These are phyloP conservation scores for Dicaeum eximium DNA, from an alignment of 2,113 vertebrate species.

Conservation along the genomic window DNA sequence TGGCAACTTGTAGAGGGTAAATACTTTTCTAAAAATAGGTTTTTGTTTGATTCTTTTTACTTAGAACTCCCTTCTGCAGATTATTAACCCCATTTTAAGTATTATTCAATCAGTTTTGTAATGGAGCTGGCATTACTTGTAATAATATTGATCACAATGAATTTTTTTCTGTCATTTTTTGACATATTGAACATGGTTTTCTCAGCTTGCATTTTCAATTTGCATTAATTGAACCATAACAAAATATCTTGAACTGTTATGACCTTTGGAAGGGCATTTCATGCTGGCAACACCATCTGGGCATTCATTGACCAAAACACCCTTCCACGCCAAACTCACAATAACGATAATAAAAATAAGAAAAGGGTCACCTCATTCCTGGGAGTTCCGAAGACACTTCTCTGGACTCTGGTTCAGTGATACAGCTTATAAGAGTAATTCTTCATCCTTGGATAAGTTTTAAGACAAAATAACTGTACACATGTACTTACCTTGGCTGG, in stretches of 20 bases:
- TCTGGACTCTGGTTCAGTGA: not conserved
- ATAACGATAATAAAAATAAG: not conserved
- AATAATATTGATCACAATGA: not conserved
- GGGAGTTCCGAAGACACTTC: not conserved
- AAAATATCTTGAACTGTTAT: not conserved
- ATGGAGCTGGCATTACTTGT: not conserved
- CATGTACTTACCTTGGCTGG: not conserved
- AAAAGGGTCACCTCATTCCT: not conserved
- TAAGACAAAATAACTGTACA: not conserved
- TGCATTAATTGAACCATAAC: not conserved
- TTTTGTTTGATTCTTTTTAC: not conserved
- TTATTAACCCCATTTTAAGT: not conserved
- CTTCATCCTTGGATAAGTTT: not conserved
- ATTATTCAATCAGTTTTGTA: not conserved
- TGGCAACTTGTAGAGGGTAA: not conserved
- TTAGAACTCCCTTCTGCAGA: not conserved
- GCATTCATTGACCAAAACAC: not conserved
- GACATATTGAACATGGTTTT: not conserved
- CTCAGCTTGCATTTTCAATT: not conserved
- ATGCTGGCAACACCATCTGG: not conserved
- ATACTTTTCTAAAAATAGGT: not conserved
- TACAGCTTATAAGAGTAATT: not conserved
- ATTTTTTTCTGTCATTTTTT: not conserved
- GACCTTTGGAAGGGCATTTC: slow-evolving; percentile 2
- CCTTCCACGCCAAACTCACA: not conserved